Evolutionary conservation across 2,113 vertebrate genomes (phyloP), one percentile per base, ranked within the genome.

Genomic region (Tricholaema leucomelas): DNA sequence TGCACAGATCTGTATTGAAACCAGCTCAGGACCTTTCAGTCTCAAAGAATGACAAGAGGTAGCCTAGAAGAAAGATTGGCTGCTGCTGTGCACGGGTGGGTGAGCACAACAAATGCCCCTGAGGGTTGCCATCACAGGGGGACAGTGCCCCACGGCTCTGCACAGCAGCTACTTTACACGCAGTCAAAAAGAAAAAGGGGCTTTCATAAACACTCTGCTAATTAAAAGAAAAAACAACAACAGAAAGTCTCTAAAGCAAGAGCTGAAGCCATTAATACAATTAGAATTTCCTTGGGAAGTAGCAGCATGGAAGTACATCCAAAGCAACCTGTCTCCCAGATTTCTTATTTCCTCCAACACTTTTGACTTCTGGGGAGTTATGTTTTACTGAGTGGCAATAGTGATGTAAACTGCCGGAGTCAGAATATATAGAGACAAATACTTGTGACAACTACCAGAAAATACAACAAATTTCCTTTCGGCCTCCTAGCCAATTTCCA

Each of bases 71-170:
- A 44, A 7, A 31, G 36, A 12, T 12, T 44, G 74, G 31, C 31
- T 19, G 48, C 66, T 0, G 7, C 67, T n/a, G 1, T 0, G 0
- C 1, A 4, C 8, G 7, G 14, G 36, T 23, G 27, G 44, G 61
- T 8, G 44, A 70, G 69, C 1, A 0, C 59, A 78, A 21, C 44
- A 38, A 17, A 44, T 4, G 9, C 56, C 66, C 25, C 40, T 12
- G 1, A 2, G 40, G 23, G n/a, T 4, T 35, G 33, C 30, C 27
- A 15, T 20, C 21, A 1, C 10, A 9, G 73, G 7, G 58, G 15
- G 2, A 48, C 2, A 1, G n/a, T 21, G 72, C 15, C 42, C 58
- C 40, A 20, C 35, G 65, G 69, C 77, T 67, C 64, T 28, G 72
- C 12, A 2, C 30, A n/a, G 3, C 0, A 1, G 24, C 36, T 48